phyloP scores from a whole-genome alignment of 2,888 invertebrate species.

The Heliconius cydno region DNA sequence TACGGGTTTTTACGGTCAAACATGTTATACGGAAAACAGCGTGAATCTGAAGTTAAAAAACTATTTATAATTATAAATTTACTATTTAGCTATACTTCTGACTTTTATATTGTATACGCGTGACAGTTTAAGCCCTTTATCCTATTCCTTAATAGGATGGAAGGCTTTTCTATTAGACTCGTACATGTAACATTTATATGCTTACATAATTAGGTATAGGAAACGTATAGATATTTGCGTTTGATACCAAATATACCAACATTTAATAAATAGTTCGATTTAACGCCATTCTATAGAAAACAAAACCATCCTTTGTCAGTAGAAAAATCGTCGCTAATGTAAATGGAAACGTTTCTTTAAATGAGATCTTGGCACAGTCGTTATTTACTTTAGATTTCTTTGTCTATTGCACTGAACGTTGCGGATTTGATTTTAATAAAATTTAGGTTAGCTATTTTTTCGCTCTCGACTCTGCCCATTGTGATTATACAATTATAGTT shows the following conservation, averaged over 20 bases:
- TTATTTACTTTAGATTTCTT: neutral
- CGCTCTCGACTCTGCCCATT: neutral
- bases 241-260: no score
- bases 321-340: constrained; percentile 3
- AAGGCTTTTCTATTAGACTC: constrained; percentile 4
- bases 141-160: constrained; percentile 10
- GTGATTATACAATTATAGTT: neutral
- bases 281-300: neutral
- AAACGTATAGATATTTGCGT: no score
- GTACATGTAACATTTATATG: neutral
- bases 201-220: neutral
- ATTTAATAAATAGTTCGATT: no score
- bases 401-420: neutral
- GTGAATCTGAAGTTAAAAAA: neutral
- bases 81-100: neutral
- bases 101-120: neutral
- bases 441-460: neutral
- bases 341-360: constrained; percentile 8
- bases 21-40: neutral
- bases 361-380: constrained; percentile 15
- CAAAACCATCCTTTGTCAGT: neutral
- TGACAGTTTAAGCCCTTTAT: constrained; percentile 7
- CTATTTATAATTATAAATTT: neutral
- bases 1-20: no score
- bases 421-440: neutral